Evolutionary conservation across 2,888 invertebrate species (phyloP), one percentile per base, ranked within the genome.

Genomic region (Tetranychus truncatus): DNA sequence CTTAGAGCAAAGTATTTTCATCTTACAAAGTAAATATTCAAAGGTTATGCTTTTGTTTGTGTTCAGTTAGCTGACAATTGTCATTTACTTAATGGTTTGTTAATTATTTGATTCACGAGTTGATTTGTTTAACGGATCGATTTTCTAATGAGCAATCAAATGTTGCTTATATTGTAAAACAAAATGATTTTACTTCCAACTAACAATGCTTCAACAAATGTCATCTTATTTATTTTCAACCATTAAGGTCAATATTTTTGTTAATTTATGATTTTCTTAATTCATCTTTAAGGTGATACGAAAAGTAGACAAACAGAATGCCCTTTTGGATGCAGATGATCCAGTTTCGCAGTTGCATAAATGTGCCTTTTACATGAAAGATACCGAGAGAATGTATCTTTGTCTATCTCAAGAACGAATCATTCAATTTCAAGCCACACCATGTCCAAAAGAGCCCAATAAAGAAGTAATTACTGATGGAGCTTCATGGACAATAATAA

Each of bases 401-500:
- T 99, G 99, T 82, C 86, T 99, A 65, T 95, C 95, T 0, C 97
- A 99, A 83, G 99, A 99, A 83, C 88, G 96, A 79, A 99, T 99
- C 79, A 99, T 99, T 80, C 99, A 99, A 84, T 97, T 97, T 83
- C 96, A 97, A 87, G 96, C 96, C 1, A 95, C 95, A 0, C 94
- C 95, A 0, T 95, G 95, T 83, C 95, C 95, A 0, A 96, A 95
- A 82, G 96, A 96, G 81, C 90, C 92, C 0, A 94, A 92, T 84
- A 95, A 95, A 81, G 97, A 99, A 83, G 96, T 96, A 93, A 97
- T 99, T 80, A 99, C 96, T 83, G 99, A 99, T 82, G 97, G 97
- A 6, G 99, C 99, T 0, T 96, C 97, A 80, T 99, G 99, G 99
- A 99, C 99, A 18, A 99, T 99, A 81, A 99, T 99, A 81, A 95